phyloP scores from a whole-genome alignment of 2,888 invertebrate genomes.

The Teleogryllus oceanicus region DNA sequence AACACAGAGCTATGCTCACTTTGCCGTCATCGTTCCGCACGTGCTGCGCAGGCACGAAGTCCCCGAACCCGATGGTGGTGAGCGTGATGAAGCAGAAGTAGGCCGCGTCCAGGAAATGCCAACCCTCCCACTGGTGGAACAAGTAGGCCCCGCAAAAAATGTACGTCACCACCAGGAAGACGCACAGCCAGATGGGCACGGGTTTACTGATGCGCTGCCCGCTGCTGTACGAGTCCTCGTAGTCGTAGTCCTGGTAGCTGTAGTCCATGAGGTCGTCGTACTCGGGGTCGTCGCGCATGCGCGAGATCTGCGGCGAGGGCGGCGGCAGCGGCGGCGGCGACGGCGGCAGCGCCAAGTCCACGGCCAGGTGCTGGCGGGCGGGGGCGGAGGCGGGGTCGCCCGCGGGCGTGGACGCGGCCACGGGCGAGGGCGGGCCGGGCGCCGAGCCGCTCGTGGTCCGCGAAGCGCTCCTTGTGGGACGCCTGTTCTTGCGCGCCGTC shows the following conservation, averaged over 20 bases:
- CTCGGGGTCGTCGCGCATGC: slow-evolving; percentile 38
- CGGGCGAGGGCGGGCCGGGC: not conserved
- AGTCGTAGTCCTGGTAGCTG: slow-evolving; percentile 50
- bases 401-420: not conserved
- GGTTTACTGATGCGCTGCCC: slow-evolving; percentile 60
- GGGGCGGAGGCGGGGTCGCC: not conserved
- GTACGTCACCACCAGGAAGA: slow-evolving; percentile 82
- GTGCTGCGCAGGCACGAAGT: slow-evolving; percentile 82
- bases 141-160: slow-evolving; percentile 84
- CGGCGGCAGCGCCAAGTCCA: not conserved
- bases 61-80: slow-evolving; percentile 90
- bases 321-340: slow-evolving; percentile 22
- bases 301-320: slow-evolving; percentile 41
- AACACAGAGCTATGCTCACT: slow-evolving; percentile 78
- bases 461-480: slow-evolving; percentile 35
- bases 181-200: slow-evolving; percentile 86
- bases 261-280: slow-evolving; percentile 40
- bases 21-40: slow-evolving; percentile 51
- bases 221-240: slow-evolving; percentile 50
- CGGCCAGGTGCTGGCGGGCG: not conserved
- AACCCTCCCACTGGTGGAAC: slow-evolving; percentile 80
- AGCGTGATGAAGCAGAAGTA: slow-evolving; percentile 93
- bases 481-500: slow-evolving; percentile 40
- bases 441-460: slow-evolving; percentile 4
- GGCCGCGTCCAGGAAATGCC: slow-evolving; percentile 82